Evolutionary conservation across 2,113 vertebrate species (phyloP).

Genomic region (Hirundichthys speculiger): DNA sequence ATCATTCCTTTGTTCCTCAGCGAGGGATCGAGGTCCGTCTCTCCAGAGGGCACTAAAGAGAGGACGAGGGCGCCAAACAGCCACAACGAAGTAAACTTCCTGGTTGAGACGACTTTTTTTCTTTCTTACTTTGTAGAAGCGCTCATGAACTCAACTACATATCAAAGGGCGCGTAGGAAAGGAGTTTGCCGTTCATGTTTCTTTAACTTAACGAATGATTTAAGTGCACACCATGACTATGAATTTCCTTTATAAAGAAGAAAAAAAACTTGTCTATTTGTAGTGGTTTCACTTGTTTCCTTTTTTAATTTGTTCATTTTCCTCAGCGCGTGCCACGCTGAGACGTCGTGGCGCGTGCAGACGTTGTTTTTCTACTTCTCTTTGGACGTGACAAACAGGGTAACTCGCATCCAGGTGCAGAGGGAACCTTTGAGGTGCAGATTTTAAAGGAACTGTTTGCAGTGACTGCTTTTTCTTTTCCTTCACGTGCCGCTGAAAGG

Average conservation of each 20-base stretch:
- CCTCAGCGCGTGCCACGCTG: slow-evolving; percentile 34
- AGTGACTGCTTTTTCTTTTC: slow-evolving; percentile 35
- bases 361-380: slow-evolving; percentile 46
- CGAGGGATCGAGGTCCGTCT: slow-evolving; percentile 60
- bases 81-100: slow-evolving; percentile 83
- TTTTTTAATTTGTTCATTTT: slow-evolving; percentile 42
- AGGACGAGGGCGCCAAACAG: slow-evolving; percentile 45
- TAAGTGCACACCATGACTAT: slow-evolving; percentile 55
- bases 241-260: slow-evolving; percentile 60
- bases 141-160: slow-evolving; percentile 69
- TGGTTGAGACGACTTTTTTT: slow-evolving; percentile 77
- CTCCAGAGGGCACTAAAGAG: slow-evolving; percentile 66
- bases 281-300: slow-evolving; percentile 39
- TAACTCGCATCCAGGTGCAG: slow-evolving; percentile 66
- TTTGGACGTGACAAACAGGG: slow-evolving; percentile 81
- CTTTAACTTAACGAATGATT: slow-evolving; percentile 57
- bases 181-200: slow-evolving; percentile 54
- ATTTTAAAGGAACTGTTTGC: slow-evolving; percentile 41
- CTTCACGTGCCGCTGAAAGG: slow-evolving; percentile 5
- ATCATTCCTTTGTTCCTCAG: slow-evolving; percentile 73
- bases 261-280: slow-evolving; percentile 28
- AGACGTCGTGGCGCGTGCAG: slow-evolving; percentile 34
- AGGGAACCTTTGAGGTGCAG: slow-evolving; percentile 38
- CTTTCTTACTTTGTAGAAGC: slow-evolving; percentile 32
- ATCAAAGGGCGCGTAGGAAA: slow-evolving; percentile 64